Base-by-base conservation (phyloP, 2,113 vertebrate species). In the Brachirus orientalis region DNA sequence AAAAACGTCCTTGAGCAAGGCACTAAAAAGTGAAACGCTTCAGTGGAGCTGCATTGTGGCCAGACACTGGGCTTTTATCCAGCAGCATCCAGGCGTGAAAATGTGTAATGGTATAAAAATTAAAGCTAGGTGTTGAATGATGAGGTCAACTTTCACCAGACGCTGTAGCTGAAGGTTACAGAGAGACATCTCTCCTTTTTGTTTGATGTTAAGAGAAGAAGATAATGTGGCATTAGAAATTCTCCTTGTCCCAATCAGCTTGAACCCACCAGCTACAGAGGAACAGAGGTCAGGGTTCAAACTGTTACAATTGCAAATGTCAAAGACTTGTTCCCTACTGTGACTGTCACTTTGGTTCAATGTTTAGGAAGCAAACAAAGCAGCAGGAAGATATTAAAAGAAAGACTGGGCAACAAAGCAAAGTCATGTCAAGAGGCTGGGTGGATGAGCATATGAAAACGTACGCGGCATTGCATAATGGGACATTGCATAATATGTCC, bases 251-350 rank as follows among this genome's bases (percentile, higher is more conserved):
- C 72, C 53, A 61, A 77, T 77, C 79, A 79, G 69, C 63, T 53
- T 63, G 52, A 72, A 57, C 62, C 53, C 20, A 10, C 67, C 74
- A 72, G 77, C 83, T 84, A 72, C 37, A 46, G 72, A 64, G 41
- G 61, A 72, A 50, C 48, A 57, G 80, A 57, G 86, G 87, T 89
- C 79, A 83, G 53, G 50, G 85, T 63, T 88, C 80, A 88, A 88
- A 75, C 69, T 54, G 82, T 47, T 78, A 83, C 74, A 77, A 67
- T 83, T 20, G 61, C 77, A 88, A 89, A 90, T 81, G 81, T 90
- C 87, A 89, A 82, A 72, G 81, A 75, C 73, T 69, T 35, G 65
- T 59, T 61, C 63, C 85, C 82, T 37, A 18, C 84, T 75, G 77
- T 38, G 78, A 66, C 69, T 83, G 89, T 88, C 89, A 82, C 80